Evolutionary conservation across 1,140 invertebrate species (phyloP), one percentile per base, ranked within the genome.

Genomic region (Pemphigus obesinymphae): DNA sequence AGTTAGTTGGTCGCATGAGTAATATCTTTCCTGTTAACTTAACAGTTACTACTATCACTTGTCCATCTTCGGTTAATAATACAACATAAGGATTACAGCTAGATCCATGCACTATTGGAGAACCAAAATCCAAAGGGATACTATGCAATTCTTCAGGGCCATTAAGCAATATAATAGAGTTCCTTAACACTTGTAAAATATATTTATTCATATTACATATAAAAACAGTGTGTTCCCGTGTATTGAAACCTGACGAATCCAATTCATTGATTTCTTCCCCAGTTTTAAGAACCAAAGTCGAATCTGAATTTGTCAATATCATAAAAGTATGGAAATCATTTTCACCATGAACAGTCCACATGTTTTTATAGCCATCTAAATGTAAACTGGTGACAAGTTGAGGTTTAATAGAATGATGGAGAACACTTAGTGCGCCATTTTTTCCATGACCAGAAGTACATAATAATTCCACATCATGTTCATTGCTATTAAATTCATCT

Each of bases 251-350:
- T 80, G 94, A 97, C 86, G 95, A 93, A 86, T 99, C 96, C 45
- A 99, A 91, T 88, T 99, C 97, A 88, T 97, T 97, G 82, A 99
- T 99, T 89, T 99, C 97, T 87, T 97, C 93, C 1, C 96, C 96
- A 8, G 97, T 98, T 90, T 97, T 95, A 1, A 98, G 10, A 40
- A 40, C 10, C 10, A 40, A 40, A 40, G 37, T 40, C 37, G 10
- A 40, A 40, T 40, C 86, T 97, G 93, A 84, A 94, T 95, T 0
- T 98, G 88, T 95, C 0, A 99, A 88, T 83, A 99, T 93, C 85
- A 97, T 89, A 86, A 95, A 96, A 20, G 94, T 91, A 87, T 95
- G 92, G 82, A 85, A 84, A 83, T 89, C 85, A 85, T 90, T 83
- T 40, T 83, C 85, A 93, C 92, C 84, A 84, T 93, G 91, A 1